These are phyloP conservation scores for Sterna hirundo DNA, from an alignment of 2,113 vertebrate genomes.

Conservation along the genomic window DNA sequence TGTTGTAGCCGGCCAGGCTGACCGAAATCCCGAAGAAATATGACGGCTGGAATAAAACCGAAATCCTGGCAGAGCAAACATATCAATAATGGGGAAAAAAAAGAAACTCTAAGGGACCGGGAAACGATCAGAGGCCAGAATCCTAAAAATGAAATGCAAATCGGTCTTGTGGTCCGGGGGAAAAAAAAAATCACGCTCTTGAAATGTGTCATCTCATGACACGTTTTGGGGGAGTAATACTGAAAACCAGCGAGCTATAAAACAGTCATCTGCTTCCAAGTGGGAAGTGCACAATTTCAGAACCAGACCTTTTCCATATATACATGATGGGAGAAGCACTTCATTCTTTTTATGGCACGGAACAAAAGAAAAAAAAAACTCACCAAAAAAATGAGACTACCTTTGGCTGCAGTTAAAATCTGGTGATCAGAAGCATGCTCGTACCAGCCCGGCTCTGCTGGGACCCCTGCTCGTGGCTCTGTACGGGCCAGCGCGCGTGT, in stretches of 20 bases:
- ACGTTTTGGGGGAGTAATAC: neutral
- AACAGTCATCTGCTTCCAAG: neutral
- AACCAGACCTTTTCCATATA: neutral
- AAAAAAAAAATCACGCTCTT: accelerated
- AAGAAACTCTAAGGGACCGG: neutral
- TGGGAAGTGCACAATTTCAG: neutral
- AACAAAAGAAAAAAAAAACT: neutral
- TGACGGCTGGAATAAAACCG: neutral
- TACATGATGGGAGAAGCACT: neutral
- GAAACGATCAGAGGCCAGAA: neutral
- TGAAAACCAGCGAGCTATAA: neutral
- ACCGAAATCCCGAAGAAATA: neutral
- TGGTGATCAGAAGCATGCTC: accelerated
- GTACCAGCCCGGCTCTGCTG: neutral
- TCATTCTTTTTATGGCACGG: neutral
- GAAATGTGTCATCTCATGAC: neutral
- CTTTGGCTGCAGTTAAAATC: neutral
- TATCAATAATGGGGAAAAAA: neutral
- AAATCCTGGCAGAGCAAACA: neutral
- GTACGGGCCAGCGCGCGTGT: accelerated
- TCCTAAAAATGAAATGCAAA: neutral
- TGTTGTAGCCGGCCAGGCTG: neutral
- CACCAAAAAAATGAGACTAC: accelerated
- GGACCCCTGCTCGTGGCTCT: no score
- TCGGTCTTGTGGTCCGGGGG: neutral